Percentiles rank a stretch among this genome's conserved stretches.
Evolutionary conservation across 2,888 invertebrate genomes (phyloP).

Genomic region (Margaritifera margaritifera): DNA sequence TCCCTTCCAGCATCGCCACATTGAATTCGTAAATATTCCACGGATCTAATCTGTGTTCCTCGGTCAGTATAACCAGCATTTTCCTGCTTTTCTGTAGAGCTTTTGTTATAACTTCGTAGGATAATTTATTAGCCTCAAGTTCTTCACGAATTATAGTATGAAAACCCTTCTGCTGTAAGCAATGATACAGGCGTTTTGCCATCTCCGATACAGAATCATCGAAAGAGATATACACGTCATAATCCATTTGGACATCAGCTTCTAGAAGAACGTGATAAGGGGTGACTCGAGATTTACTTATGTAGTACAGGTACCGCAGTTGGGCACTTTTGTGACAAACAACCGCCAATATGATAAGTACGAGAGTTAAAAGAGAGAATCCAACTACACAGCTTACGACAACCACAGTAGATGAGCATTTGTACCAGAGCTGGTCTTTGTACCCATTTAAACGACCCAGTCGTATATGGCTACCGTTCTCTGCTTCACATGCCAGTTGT

Average conservation of each 20-base stretch:
- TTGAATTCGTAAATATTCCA: conserved; percentile 34
- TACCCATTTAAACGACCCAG: neutral
- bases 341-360: neutral
- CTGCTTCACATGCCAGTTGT: neutral
- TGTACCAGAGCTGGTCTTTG: neutral
- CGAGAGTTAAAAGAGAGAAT: neutral
- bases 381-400: neutral
- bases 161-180: conserved; percentile 5
- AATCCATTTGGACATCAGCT: neutral
- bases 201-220: conserved; percentile 11
- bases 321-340: neutral
- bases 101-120: conserved; percentile 13
- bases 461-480: neutral
- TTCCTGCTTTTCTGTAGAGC: conserved; percentile 14
- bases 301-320: conserved; percentile 1
- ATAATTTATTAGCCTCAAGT: conserved; percentile 2
- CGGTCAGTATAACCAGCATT: conserved; percentile 19
- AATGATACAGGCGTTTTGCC: conserved; percentile 6
- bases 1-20: conserved; percentile 27
- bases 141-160: conserved; percentile 14
- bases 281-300: neutral
- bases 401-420: conserved; percentile 1
- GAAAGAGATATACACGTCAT: conserved; percentile 20
- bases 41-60: conserved; percentile 17
- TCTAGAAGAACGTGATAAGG: conserved; percentile 9